Conservation (phyloP, 2,797 vertebrate genomes). For the Carduelis carduelis region DNA sequence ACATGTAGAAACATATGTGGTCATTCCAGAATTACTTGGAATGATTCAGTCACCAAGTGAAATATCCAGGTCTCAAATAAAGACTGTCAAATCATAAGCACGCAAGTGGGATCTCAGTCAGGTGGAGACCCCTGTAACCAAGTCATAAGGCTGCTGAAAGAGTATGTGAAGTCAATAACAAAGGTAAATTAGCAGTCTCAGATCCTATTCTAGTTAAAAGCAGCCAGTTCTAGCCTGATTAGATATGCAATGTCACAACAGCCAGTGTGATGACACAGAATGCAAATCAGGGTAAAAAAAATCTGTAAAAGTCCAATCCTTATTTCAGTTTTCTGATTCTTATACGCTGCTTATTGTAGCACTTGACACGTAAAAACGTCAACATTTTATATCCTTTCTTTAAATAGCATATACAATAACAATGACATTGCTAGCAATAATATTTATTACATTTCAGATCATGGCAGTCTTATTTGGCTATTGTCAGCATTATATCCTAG, state of each 20-base stretch:
- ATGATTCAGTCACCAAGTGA: background rate
- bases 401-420: background rate
- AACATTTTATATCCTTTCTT: background rate
- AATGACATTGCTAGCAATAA: slow-evolving; percentile 34
- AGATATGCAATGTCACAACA: slow-evolving; percentile 57
- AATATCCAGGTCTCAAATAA: background rate
- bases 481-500: slow-evolving; percentile 72
- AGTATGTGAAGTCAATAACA: background rate
- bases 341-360: background rate
- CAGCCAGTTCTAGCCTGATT: slow-evolving; percentile 25
- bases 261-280: slow-evolving; percentile 37
- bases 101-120: background rate
- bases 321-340: background rate
- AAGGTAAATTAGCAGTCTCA: slow-evolving; percentile 41
- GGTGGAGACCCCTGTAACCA: background rate
- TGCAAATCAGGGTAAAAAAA: slow-evolving; percentile 48
- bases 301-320: background rate
- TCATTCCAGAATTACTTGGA: background rate
- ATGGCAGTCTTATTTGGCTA: slow-evolving; percentile 66
- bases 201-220: slow-evolving; percentile 21
- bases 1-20: background rate
- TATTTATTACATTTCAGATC: slow-evolving; percentile 64
- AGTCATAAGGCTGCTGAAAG: background rate
- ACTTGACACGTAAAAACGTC: background rate
- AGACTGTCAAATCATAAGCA: background rate